A percentile compares a stretch with the other conserved stretches of the same genome.
These are phyloP conservation scores for Leptinotarsa haldemani DNA, from an alignment of 2,888 invertebrate species.

Conservation along the genomic window DNA sequence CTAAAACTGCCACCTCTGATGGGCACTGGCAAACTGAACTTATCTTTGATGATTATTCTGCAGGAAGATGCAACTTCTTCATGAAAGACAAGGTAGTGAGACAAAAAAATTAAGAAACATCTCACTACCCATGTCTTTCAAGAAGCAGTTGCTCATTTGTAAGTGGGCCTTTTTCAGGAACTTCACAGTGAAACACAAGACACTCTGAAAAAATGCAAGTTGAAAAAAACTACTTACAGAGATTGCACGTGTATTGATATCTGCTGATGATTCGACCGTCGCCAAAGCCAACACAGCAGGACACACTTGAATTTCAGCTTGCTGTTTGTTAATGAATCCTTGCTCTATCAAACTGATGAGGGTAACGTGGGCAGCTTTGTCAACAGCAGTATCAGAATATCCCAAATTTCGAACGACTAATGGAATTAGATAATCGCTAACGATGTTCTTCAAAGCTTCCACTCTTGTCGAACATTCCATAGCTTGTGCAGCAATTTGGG, in stretches of 20 bases:
- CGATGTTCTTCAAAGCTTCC: conserved; percentile 67
- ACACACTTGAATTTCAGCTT: conserved; percentile 75
- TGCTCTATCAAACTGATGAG: conserved; percentile 75
- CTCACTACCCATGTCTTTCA: conserved; percentile 99
- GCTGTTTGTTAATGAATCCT: conserved; percentile 70
- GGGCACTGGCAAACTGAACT: conserved; percentile 59
- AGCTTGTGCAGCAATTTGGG: conserved; percentile 74
- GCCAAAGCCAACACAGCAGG: conserved; percentile 73
- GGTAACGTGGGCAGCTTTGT: conserved; percentile 74
- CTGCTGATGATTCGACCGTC: conserved; percentile 64
- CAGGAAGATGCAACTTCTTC: conserved; percentile 67
- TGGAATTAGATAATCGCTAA: conserved; percentile 72
- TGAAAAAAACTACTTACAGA: conserved; percentile 67
- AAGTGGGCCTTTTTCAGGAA: not conserved
- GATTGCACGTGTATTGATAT: conserved; percentile 67
- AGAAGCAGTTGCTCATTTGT: conserved; percentile 68
- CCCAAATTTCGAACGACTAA: conserved; percentile 73
- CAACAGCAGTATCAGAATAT: conserved; percentile 73
- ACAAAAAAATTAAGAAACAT: conserved; percentile 78
- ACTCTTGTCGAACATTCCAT: conserved; percentile 66
- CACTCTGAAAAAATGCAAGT: too few species aligned
- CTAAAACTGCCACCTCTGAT: conserved; percentile 79
- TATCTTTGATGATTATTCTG: conserved; percentile 13
- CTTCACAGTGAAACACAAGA: not conserved
- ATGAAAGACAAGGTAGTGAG: conserved; percentile 99